Percentiles rank a stretch among this genome's conserved stretches.
Evolutionary conservation across 2,113 vertebrate genomes (phyloP).

Genomic region (Cardinalis cardinalis): DNA sequence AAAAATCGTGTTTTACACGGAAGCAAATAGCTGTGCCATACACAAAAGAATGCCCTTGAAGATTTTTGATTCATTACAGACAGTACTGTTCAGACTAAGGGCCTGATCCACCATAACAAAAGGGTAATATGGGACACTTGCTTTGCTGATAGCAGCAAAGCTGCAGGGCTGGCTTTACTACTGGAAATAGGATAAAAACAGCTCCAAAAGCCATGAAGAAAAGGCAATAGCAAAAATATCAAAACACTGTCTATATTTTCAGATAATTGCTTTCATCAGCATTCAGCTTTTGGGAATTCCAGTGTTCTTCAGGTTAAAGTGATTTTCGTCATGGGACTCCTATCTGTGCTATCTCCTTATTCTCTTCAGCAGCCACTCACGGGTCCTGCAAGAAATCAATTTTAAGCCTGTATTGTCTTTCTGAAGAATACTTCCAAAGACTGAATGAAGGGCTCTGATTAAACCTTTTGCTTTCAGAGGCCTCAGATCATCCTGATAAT

Average conservation of each 20-base stretch:
- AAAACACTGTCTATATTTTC: background rate
- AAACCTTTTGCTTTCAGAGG: constrained; percentile 7
- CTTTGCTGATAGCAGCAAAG: background rate
- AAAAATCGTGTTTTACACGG: background rate
- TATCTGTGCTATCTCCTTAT: background rate
- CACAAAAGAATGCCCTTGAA: background rate
- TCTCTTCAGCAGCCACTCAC: background rate
- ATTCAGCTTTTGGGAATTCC: background rate
- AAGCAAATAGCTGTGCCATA: background rate
- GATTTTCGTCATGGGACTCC: background rate
- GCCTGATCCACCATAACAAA: background rate
- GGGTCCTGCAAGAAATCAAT: constrained; percentile 1
- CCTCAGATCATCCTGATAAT: background rate
- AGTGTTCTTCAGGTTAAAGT: background rate
- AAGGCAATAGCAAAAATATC: background rate
- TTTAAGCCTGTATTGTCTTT: background rate
- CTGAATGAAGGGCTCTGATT: background rate
- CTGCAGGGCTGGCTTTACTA: background rate
- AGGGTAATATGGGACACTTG: background rate
- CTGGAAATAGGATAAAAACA: background rate
- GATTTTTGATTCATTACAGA: background rate
- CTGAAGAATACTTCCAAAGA: background rate
- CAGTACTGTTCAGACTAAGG: background rate
- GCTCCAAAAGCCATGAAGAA: background rate
- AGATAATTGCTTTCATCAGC: background rate